phyloP scores from a whole-genome alignment of 1,140 invertebrate genomes.

The Drosophila nebulosa region DNA sequence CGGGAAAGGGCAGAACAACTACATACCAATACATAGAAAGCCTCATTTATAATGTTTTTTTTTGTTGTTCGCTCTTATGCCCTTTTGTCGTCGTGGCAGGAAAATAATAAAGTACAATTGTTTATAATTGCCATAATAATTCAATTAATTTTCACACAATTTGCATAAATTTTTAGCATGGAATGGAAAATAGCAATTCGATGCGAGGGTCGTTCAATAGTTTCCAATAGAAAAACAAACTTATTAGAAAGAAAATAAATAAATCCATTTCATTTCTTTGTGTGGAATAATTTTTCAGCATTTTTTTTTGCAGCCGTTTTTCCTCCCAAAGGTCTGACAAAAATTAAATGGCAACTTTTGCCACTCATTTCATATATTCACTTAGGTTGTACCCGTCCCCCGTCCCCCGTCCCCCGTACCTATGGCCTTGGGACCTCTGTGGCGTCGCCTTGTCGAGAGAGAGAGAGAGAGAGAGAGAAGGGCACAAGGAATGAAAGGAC shows the following conservation, averaged over 20 bases:
- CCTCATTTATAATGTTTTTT: not conserved
- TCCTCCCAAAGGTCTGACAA: slow-evolving; percentile 44
- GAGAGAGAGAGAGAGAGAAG: not conserved
- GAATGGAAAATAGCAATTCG: not conserved
- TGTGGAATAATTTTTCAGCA: slow-evolving; percentile 30
- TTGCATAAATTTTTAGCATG: not conserved
- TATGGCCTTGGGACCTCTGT: slow-evolving; percentile 28
- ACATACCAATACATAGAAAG: not conserved
- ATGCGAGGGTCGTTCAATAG: too few species aligned
- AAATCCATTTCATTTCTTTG: not conserved
- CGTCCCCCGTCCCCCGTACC: not conserved
- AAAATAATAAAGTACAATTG: not conserved
- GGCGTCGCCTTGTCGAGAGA: slow-evolving; percentile 39
- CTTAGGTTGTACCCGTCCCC: slow-evolving; percentile 8
- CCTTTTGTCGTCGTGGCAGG: not conserved
- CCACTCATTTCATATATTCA: slow-evolving; percentile 37
- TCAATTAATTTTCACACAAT: not conserved
- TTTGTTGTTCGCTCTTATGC: not conserved
- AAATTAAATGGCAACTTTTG: slow-evolving; percentile 69
- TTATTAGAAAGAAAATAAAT: slow-evolving; percentile 5
- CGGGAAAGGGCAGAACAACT: too few species aligned
- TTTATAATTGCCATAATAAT: not conserved
- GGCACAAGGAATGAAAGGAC: not conserved
- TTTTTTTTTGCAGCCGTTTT: slow-evolving; percentile 38
- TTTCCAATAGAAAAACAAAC: too few species aligned